Percentiles rank a stretch among this genome's conserved stretches.
These are phyloP conservation scores for Lanistes nyassanus DNA, from an alignment of 1,140 invertebrate species.

Conservation along the genomic window DNA sequence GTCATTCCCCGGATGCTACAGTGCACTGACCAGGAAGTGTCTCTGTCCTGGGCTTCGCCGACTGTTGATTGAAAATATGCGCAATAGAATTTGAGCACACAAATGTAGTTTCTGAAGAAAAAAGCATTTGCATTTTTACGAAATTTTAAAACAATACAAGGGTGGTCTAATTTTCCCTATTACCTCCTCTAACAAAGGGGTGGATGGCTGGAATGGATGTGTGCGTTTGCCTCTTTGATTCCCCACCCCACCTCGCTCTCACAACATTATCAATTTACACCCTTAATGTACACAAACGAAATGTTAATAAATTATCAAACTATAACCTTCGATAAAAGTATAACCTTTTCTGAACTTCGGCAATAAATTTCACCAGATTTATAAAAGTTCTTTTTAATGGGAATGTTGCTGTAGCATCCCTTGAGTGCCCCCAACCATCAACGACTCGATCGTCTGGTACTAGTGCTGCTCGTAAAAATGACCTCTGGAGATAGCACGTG, in stretches of 20 bases:
- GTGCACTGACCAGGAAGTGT: conserved; percentile 12
- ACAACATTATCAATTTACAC: neutral
- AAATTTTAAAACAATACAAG: neutral
- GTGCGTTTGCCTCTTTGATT: too few relatives aligned
- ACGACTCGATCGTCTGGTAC: too few relatives aligned
- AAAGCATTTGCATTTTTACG: neutral
- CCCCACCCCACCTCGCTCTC: too few relatives aligned
- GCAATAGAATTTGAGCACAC: neutral
- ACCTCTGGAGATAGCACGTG: too few relatives aligned
- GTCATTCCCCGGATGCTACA: conserved; percentile 7
- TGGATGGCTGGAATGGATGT: neutral
- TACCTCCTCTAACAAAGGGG: neutral
- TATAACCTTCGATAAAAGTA: neutral
- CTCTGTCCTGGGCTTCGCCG: neutral
- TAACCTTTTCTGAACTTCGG: too few relatives aligned
- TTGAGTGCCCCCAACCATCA: too few relatives aligned
- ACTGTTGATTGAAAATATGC: neutral
- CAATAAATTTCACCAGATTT: too few relatives aligned
- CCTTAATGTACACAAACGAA: neutral
- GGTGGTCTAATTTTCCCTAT: neutral
- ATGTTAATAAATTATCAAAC: neutral
- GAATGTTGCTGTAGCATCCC: too few relatives aligned
- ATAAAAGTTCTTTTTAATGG: too few relatives aligned
- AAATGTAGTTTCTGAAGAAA: neutral
- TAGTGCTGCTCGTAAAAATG: too few relatives aligned